Conservation (phyloP, 2,888 invertebrate species). For the Drosophila ustulata region DNA sequence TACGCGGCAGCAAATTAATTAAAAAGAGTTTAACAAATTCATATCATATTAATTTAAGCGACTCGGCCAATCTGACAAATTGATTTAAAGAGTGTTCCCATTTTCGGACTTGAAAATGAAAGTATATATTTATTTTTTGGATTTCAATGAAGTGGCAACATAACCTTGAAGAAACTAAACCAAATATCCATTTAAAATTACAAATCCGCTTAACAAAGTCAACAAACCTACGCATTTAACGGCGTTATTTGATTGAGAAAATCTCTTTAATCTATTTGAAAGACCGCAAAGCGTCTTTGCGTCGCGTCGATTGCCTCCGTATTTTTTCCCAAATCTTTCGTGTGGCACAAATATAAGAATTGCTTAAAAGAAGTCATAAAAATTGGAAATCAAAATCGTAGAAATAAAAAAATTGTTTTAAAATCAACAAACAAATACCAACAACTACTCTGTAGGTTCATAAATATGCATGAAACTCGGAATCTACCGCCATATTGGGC, state of each 20-base stretch:
- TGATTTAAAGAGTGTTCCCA: constrained; percentile 22
- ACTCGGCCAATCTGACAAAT: constrained; percentile 28
- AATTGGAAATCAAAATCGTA: constrained; percentile 34
- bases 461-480: constrained; percentile 69
- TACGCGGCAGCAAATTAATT: constrained; percentile 56
- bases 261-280: constrained; percentile 50
- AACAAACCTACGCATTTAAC: constrained; percentile 35
- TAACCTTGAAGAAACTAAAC: constrained; percentile 27
- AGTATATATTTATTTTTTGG: constrained; percentile 5
- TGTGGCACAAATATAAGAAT: constrained; percentile 45
- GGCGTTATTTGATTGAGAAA: constrained; percentile 43
- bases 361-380: constrained; percentile 48
- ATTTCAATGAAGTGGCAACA: constrained; percentile 28
- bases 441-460: constrained; percentile 42
- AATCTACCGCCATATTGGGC: constrained; percentile 52
- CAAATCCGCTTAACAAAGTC: constrained; percentile 47
- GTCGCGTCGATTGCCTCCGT: constrained; percentile 24
- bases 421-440: constrained; percentile 24
- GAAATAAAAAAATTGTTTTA: constrained; percentile 22
- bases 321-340: constrained; percentile 15
- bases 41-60: constrained; percentile 27
- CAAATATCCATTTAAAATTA: constrained; percentile 15
- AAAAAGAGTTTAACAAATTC: constrained; percentile 57
- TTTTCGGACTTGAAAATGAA: constrained; percentile 22
- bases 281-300: neutral